These are phyloP conservation scores for Leptarthrus brevirostris DNA, from an alignment of 2,888 invertebrate genomes.

Conservation along the genomic window DNA sequence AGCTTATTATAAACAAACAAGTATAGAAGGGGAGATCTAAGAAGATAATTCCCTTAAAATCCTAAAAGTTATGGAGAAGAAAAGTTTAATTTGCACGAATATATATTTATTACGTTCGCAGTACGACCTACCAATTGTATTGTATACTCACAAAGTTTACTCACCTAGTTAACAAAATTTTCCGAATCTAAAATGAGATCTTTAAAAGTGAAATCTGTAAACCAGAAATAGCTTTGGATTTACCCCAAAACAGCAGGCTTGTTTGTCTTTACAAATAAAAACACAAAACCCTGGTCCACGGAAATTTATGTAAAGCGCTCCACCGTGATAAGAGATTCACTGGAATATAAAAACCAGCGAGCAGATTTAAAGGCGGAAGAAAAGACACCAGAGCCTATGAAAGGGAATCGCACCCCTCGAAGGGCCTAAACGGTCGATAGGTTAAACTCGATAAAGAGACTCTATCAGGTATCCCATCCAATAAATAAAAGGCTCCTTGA, in stretches of 20 bases:
- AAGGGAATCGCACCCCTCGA: not conserved
- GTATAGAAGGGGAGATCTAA: not conserved
- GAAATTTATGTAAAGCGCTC: constrained; percentile 35
- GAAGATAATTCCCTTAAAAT: constrained; percentile 24
- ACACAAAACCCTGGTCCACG: constrained; percentile 5
- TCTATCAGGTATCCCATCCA: constrained; percentile 45
- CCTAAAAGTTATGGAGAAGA: not conserved
- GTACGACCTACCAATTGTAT: constrained; percentile 7
- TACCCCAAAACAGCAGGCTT: not conserved
- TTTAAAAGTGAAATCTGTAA: constrained; percentile 17
- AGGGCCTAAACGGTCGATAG: constrained; percentile 19
- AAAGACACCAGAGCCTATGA: not conserved
- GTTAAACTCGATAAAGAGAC: constrained; percentile 41
- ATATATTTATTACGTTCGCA: constrained; percentile 36
- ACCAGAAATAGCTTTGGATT: constrained; percentile 22
- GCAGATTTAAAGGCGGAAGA: not conserved
- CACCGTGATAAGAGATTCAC: not conserved
- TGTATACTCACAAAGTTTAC: constrained; percentile 18
- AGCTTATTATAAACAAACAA: constrained; percentile 2
- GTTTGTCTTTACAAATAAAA: constrained; percentile 43
- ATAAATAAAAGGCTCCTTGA: constrained; percentile 46
- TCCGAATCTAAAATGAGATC: constrained; percentile 43
- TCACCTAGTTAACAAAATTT: constrained; percentile 26
- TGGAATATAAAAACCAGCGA: not conserved
- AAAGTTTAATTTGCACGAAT: constrained; percentile 33